These are phyloP conservation scores for Stenurella melanura DNA, from an alignment of 2,888 invertebrate genomes.

Conservation along the genomic window DNA sequence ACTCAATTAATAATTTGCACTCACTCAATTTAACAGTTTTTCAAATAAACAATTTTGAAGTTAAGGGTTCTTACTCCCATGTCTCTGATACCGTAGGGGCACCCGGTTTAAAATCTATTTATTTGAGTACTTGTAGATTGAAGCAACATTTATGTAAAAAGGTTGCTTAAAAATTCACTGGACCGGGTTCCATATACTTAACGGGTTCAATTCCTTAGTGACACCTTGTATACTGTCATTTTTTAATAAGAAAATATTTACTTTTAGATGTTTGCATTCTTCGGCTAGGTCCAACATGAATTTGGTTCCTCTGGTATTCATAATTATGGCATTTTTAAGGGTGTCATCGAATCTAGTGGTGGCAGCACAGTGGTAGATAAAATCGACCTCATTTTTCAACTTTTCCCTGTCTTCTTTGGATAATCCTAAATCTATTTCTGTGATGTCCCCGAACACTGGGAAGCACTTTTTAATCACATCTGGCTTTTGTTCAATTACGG, in stretches of 20 bases:
- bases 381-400: conserved; percentile 75
- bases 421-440: conserved; percentile 72
- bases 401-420: conserved; percentile 71
- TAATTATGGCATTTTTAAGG: conserved; percentile 77
- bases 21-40: no score
- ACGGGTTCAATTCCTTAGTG: no score
- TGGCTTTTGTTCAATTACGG: conserved; percentile 77
- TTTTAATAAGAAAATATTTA: conserved; percentile 65
- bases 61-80: no score
- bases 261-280: conserved; percentile 68
- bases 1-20: no score
- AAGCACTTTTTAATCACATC: conserved; percentile 76
- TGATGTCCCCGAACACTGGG: conserved; percentile 75
- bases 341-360: conserved; percentile 82
- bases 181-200: no score
- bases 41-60: no score
- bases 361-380: conserved; percentile 85
- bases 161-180: no score
- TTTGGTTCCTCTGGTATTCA: conserved; percentile 77
- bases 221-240: no score
- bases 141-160: no score
- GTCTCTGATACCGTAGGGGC: no score
- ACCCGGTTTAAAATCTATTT: no score
- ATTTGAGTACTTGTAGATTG: no score
- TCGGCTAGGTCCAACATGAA: conserved; percentile 65